A percentile compares a stretch with the other conserved stretches of the same genome.
Conservation (phyloP, 2,113 vertebrate species). For the Dasyurus viverrinus region DNA sequence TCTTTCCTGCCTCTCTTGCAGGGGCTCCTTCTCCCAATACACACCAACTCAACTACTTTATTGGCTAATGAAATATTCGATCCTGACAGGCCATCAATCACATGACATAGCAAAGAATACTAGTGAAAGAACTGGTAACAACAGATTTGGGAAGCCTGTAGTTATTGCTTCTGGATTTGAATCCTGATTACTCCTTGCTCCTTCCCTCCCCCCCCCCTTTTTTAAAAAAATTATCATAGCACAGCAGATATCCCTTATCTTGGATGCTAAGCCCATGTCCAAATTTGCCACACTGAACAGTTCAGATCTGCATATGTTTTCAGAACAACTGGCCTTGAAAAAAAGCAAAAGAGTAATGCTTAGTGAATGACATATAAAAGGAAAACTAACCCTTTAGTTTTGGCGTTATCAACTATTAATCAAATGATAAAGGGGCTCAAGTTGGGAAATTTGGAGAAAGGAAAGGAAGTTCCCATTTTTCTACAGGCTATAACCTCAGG, state of each 20-base stretch:
- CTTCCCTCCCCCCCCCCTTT: too few relatives aligned
- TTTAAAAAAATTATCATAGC: slow-evolving; percentile 57
- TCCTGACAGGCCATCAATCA: slow-evolving; percentile 70
- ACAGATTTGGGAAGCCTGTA: slow-evolving; percentile 40
- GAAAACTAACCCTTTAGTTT: slow-evolving; percentile 70
- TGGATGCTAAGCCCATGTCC: slow-evolving; percentile 62
- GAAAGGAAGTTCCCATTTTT: slow-evolving; percentile 50
- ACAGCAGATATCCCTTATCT: slow-evolving; percentile 76
- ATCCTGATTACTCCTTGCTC: slow-evolving; percentile 39
- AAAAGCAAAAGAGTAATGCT: slow-evolving; percentile 64
- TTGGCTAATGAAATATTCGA: slow-evolving; percentile 27
- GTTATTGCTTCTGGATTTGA: slow-evolving; percentile 54
- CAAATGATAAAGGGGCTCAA: slow-evolving; percentile 67
- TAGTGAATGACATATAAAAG: slow-evolving; percentile 72
- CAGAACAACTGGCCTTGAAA: slow-evolving; percentile 72
- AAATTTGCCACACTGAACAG: slow-evolving; percentile 57
- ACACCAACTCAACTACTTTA: neutral
- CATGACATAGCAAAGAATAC: slow-evolving; percentile 3
- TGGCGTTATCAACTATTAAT: slow-evolving; percentile 75
- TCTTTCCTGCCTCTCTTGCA: accelerated
- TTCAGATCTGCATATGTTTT: slow-evolving; percentile 71
- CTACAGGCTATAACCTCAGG: slow-evolving; percentile 23
- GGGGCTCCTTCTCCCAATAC: accelerated
- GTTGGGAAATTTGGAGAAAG: neutral
- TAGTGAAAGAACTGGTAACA: slow-evolving; percentile 42